Conservation (phyloP, 2,113 vertebrate genomes). For the Xiphophorus maculatus region DNA sequence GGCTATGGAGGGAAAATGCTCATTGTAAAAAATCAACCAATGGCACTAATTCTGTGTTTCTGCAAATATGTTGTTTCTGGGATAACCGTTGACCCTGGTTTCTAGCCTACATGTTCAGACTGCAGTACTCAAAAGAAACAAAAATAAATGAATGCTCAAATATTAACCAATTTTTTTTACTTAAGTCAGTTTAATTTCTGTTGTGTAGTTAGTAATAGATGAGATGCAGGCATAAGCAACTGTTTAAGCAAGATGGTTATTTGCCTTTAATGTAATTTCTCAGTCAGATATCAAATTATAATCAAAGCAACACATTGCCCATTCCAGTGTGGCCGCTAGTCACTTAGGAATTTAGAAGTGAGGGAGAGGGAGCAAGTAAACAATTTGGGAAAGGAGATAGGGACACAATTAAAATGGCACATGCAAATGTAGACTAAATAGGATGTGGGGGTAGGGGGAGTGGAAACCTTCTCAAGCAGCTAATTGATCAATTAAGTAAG, state of each 20-base stretch:
- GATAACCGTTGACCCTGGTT: conserved; percentile 24
- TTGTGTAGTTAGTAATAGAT: not conserved
- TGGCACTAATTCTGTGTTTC: conserved; percentile 46
- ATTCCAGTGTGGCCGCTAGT: conserved; percentile 57
- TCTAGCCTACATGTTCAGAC: conserved; percentile 3
- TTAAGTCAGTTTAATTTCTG: not conserved
- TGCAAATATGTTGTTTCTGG: conserved; percentile 45
- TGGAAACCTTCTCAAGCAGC: conserved; percentile 63
- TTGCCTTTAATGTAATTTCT: conserved; percentile 9
- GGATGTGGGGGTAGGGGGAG: conserved; percentile 29
- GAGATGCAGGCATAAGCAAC: not conserved
- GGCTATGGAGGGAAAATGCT: conserved; percentile 18
- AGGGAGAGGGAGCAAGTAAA: conserved; percentile 68
- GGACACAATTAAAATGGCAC: conserved; percentile 71
- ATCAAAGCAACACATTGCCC: conserved; percentile 39
- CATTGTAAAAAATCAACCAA: conserved; percentile 52
- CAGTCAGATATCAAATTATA: conserved; percentile 21
- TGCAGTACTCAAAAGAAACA: conserved; percentile 8
- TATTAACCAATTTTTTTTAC: not conserved
- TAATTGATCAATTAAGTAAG: conserved; percentile 80
- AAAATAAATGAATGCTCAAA: not conserved
- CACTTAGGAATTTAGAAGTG: conserved; percentile 53
- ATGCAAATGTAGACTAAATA: conserved; percentile 75
- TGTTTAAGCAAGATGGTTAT: not conserved
- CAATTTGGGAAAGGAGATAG: conserved; percentile 68